Conservation (phyloP, 2,797 vertebrate genomes). For the Diceros bicornis region DNA sequence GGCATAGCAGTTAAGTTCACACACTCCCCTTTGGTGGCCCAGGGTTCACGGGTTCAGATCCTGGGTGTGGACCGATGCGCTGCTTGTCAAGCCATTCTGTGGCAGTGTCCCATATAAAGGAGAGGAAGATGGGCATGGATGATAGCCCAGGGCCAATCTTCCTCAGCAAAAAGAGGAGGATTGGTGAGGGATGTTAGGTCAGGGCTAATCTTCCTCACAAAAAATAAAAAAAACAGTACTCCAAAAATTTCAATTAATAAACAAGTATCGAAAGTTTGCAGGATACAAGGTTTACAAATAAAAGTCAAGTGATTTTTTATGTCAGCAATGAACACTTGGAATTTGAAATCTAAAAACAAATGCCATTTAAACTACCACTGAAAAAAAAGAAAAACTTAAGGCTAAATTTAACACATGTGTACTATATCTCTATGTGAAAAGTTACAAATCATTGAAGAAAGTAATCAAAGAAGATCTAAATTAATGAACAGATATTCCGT, state of each 20-base stretch:
- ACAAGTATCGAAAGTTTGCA: background rate
- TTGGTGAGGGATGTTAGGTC: no score
- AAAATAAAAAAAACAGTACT: no score
- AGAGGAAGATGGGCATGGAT: no score
- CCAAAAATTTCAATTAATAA: background rate
- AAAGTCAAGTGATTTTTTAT: background rate
- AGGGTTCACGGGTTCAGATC: no score
- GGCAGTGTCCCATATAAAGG: no score
- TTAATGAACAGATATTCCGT: background rate
- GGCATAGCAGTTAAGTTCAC: no score
- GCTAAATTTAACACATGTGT: background rate
- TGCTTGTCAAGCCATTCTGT: no score
- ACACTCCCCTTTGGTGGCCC: no score
- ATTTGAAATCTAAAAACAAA: background rate
- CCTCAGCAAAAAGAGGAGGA: no score
- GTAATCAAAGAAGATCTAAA: background rate
- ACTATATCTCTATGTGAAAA: background rate
- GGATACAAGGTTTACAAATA: background rate
- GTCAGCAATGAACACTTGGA: background rate
- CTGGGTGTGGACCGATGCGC: no score
- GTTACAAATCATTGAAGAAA: background rate
- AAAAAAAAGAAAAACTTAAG: background rate
- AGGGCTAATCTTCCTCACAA: background rate
- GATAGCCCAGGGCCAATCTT: no score
- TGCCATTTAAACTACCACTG: background rate